These are phyloP conservation scores for Marisa cornuarietis DNA, from an alignment of 1,140 invertebrate species.

Conservation along the genomic window DNA sequence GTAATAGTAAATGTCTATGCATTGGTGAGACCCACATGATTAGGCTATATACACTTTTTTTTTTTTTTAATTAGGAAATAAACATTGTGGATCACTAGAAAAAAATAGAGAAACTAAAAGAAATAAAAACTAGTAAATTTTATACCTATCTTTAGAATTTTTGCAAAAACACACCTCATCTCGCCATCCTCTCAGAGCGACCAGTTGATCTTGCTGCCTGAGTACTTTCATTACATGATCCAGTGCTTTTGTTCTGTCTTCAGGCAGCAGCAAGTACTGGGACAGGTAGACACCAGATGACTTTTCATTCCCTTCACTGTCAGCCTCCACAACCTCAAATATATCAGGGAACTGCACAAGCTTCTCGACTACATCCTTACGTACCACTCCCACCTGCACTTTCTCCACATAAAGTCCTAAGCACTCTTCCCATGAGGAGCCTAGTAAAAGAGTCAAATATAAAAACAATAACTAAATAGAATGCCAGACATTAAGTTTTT, in stretches of 20 bases:
- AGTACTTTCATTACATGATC: slow-evolving; percentile 81
- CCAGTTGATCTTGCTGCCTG: slow-evolving; percentile 71
- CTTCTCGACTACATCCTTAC: slow-evolving; percentile 81
- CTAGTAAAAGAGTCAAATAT: slow-evolving; percentile 28
- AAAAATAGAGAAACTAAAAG: slow-evolving; percentile 4
- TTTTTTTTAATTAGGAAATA: background rate
- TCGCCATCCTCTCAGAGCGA: slow-evolving; percentile 86
- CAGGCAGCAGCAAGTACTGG: slow-evolving; percentile 80
- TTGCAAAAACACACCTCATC: slow-evolving; percentile 76
- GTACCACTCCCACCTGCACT: slow-evolving; percentile 86
- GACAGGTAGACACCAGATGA: slow-evolving; percentile 23
- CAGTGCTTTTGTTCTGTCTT: slow-evolving; percentile 80
- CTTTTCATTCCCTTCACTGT: slow-evolving; percentile 64
- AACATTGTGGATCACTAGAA: background rate
- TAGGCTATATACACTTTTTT: background rate
- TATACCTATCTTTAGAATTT: background rate
- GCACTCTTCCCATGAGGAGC: slow-evolving; percentile 60
- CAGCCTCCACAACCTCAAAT: slow-evolving; percentile 68
- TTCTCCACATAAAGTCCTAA: slow-evolving; percentile 87
- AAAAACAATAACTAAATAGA: slow-evolving; percentile 6
- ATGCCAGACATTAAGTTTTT: background rate
- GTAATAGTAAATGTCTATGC: no score
- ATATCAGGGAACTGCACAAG: slow-evolving; percentile 82
- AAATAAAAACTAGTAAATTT: background rate
- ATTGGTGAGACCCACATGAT: background rate